Evolutionary conservation across 2,888 invertebrate species (phyloP), one percentile per base, ranked within the genome.

Genomic region (Stenichneumon culpator): DNA sequence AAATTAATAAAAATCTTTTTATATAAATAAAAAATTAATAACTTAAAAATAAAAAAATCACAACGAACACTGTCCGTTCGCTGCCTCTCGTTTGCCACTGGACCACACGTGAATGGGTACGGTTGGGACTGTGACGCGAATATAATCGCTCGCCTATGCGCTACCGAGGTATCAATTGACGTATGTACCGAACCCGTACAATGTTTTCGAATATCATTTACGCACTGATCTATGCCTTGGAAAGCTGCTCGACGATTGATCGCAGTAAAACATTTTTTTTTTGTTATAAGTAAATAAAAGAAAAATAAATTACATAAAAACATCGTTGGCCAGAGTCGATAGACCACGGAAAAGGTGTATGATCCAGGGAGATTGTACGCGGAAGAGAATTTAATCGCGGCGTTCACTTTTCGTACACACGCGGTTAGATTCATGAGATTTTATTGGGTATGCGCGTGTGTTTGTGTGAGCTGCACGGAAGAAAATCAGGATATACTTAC

Each of bases 401-500:
- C 70, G 52, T 75, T 82, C 52, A 82, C 75, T 82, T 70, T 70
- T 75, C 52, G 36, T 16, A 28, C 6, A 28, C 11, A 14, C 36
- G n/a, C 72, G 67, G 74, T 63, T 54, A 16, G 11, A 65, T 72
- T 36, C 47, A 22, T 16, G 19, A 32, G 72, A 69, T 44, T 11
- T 44, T 36, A 9, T 50, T 32, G 16, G 7, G 16, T 22, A 19
- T 14, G 16, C 28, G 32, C 16, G 28, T 22, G 22, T 60, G 47
- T 39, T 39, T 39, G 9, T 54, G 63, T 14, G 65, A 39, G 54
- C 60, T 47, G 74, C 22, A 65, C 60, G 69, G 39, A 68, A 69
- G 73, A 84, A 86, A 86, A 87, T 82, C 72, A 87, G 86, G 83
- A 86, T 86, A 78, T 75, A 79, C 80, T 79, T 80, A 80, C 73